Evolutionary conservation across 2,888 invertebrate genomes (phyloP), one percentile per base, ranked within the genome.

Genomic region (Aelia acuminata): DNA sequence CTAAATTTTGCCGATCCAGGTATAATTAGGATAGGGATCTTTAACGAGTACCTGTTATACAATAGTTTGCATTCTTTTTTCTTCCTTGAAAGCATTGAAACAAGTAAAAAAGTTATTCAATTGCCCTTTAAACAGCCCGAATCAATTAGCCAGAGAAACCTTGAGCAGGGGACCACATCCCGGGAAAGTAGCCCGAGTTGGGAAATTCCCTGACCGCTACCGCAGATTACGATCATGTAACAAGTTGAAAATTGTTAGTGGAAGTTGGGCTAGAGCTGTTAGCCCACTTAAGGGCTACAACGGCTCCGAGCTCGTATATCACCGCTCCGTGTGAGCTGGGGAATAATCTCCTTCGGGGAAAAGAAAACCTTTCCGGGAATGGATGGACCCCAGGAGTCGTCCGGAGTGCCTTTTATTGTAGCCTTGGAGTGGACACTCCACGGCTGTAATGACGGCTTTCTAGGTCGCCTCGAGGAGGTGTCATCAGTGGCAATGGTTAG

Each of bases 221-320:
- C 80, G 39, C 80, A 80, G 43, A 43, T 80, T 80, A 80, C 43
- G 39, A 80, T 80, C 43, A 47, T 80, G 80, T 80, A 80, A 80
- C 80, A 80, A 80, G 80, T 80, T 80, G 80, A 43, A 80, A 80
- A 80, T 80, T 43, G 80, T 80, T 80, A 80, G 80, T 47, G 80
- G n/a, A 43, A 80, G 80, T 80, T 80, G 39, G 80, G 75, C 31
- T 26, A 15, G 13, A 20, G 39, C 80, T 43, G 43, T 80, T 80
- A 80, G 43, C 22, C 80, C 80, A 80, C 80, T 80, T 80, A 80
- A 22, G 80, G 80, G 80, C 80, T 80, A 80, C 80, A 80, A n/a
- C 43, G 1, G 43, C 43, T 43, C 43, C 10, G 3, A n/a, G 43
- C 5, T 47, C 80, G 43, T 80, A 47, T 47, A 80, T 80, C 80